Evolutionary conservation across 2,888 invertebrate species (phyloP).

Genomic region (Acleris laterana): DNA sequence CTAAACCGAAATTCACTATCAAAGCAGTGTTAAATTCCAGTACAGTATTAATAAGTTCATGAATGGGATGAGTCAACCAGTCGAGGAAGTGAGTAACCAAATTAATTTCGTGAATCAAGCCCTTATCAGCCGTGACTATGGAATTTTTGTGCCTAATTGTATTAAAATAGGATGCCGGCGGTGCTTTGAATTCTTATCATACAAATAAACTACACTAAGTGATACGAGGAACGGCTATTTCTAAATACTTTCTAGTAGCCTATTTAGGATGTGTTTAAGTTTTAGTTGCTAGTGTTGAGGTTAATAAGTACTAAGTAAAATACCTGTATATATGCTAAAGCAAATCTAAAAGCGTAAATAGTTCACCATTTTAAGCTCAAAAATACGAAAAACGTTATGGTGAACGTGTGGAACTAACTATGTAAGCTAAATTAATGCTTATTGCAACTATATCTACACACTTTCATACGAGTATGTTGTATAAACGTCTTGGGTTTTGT

Average conservation of each 20-base stretch:
- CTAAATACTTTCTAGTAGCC: too few species aligned
- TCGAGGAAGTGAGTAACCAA: slow-evolving; percentile 65
- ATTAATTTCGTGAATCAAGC: slow-evolving; percentile 64
- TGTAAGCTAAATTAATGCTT: slow-evolving; percentile 22
- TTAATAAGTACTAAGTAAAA: slow-evolving; percentile 14
- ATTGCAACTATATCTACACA: slow-evolving; percentile 14
- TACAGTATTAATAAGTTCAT: slow-evolving; percentile 12
- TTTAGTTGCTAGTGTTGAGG: too few species aligned
- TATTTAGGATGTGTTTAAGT: too few species aligned
- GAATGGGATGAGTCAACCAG: slow-evolving; percentile 46
- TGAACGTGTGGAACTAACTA: slow-evolving; percentile 23
- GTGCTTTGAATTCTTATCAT: slow-evolving; percentile 19
- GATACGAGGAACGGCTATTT: slow-evolving; percentile 4
- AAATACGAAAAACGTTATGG: slow-evolving; percentile 5
- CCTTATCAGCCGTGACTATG: slow-evolving; percentile 55
- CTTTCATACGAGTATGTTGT: slow-evolving; percentile 12
- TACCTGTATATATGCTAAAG: slow-evolving; percentile 7
- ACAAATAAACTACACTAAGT: slow-evolving; percentile 19
- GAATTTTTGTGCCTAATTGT: slow-evolving; percentile 35
- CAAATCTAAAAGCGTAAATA: slow-evolving; percentile 32
- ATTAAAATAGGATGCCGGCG: slow-evolving; percentile 21
- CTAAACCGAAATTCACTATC: too few species aligned
- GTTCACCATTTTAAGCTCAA: slow-evolving; percentile 26
- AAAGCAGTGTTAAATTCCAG: too few species aligned
- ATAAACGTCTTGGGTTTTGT: slow-evolving; percentile 43